Conservation (phyloP, 37 sponge, comb jelly and placozoan genomes). For the Petrosia ficiformis region DNA sequence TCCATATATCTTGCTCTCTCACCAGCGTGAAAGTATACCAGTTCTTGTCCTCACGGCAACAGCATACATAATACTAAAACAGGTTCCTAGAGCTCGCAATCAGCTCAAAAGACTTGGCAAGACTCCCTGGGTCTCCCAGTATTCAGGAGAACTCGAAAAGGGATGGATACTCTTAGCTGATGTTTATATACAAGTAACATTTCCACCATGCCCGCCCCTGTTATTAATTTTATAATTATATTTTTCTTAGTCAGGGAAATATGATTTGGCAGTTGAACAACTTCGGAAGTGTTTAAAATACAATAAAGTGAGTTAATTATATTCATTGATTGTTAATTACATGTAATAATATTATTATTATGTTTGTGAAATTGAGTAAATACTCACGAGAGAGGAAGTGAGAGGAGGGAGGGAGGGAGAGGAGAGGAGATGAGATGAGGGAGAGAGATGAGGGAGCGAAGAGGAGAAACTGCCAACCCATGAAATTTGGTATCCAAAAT, state of each 20-base stretch:
- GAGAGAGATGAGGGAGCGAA: too few relatives aligned
- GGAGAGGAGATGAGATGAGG: too few relatives aligned
- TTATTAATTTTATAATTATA: background rate
- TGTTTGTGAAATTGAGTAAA: too few relatives aligned
- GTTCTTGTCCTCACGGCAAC: constrained; percentile 85
- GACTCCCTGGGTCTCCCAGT: constrained; percentile 77
- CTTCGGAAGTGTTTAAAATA: constrained; percentile 78
- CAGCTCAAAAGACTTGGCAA: constrained; percentile 91
- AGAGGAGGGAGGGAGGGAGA: too few relatives aligned
- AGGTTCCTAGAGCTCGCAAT: constrained; percentile 87
- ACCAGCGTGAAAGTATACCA: constrained; percentile 69
- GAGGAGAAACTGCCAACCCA: too few relatives aligned
- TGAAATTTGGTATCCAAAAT: too few relatives aligned
- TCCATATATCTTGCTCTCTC: too few relatives aligned
- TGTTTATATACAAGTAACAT: constrained; percentile 80
- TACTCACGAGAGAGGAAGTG: too few relatives aligned
- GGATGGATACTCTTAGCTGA: constrained; percentile 94
- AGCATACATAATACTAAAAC: constrained; percentile 88
- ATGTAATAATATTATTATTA: background rate
- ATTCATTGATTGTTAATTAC: background rate
- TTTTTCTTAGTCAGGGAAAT: constrained; percentile 66
- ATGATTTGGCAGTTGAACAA: constrained; percentile 88
- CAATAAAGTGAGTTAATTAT: constrained; percentile 52
- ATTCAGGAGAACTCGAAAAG: constrained; percentile 88
- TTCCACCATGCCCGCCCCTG: background rate